Conservation (phyloP, 2,797 vertebrate genomes). For the Odontamblyopus lacepedii region DNA sequence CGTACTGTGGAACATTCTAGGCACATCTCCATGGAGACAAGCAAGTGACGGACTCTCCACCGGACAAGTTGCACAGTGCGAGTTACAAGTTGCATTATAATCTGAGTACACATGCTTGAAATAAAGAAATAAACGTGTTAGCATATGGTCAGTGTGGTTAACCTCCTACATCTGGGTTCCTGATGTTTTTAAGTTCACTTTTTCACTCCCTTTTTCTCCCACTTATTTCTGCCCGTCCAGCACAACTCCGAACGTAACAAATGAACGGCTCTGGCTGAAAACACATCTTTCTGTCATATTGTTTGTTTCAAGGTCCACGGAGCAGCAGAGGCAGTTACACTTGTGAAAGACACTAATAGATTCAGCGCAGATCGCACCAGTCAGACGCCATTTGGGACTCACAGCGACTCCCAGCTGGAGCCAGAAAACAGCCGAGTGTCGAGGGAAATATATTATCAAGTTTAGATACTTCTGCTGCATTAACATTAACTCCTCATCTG, state of each 20-base stretch:
- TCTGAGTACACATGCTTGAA: too few relatives aligned
- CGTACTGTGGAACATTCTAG: too few relatives aligned
- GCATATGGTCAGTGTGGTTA: not conserved
- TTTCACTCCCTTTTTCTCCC: not conserved
- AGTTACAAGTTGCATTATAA: too few relatives aligned
- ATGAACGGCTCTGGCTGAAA: not conserved
- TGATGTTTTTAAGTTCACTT: too few relatives aligned
- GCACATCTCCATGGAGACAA: too few relatives aligned
- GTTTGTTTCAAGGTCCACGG: slow-evolving; percentile 2
- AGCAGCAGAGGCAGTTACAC: not conserved
- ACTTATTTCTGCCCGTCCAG: not conserved
- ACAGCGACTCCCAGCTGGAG: not conserved
- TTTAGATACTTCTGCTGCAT: not conserved
- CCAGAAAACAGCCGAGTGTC: slow-evolving; percentile 1
- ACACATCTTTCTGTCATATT: not conserved
- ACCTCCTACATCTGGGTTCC: too few relatives aligned
- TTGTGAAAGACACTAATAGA: slow-evolving; percentile 10
- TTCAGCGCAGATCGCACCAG: not conserved
- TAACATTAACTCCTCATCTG: too few relatives aligned
- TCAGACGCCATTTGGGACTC: slow-evolving; percentile 5
- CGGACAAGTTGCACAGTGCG: too few relatives aligned
- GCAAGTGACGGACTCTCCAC: too few relatives aligned
- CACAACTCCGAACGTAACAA: not conserved
- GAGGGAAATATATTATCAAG: not conserved
- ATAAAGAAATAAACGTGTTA: too few relatives aligned